A percentile compares a stretch with the other conserved stretches of the same genome.
These are phyloP conservation scores for Drosophila mettleri DNA, from an alignment of 2,888 invertebrate species.

Conservation along the genomic window DNA sequence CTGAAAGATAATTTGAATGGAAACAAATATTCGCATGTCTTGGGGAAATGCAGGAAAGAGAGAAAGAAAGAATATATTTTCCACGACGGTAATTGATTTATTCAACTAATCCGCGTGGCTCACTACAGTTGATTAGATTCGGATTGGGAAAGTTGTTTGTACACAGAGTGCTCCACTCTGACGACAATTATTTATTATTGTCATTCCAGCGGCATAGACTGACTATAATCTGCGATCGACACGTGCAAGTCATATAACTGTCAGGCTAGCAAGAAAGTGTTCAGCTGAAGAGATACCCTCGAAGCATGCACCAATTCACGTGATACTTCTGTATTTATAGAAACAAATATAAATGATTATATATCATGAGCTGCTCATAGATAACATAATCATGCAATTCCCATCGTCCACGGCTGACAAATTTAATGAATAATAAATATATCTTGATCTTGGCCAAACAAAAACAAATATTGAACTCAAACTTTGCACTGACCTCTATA, in stretches of 20 bases:
- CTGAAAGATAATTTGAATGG: background rate
- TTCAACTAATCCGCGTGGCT: slow-evolving; percentile 1
- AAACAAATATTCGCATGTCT: background rate
- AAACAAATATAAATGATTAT: background rate
- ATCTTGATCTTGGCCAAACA: background rate
- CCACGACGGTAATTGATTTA: slow-evolving; percentile 3
- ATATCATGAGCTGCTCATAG: background rate
- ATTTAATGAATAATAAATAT: background rate
- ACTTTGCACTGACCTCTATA: background rate
- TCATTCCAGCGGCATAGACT: slow-evolving; percentile 13
- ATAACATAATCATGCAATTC: background rate
- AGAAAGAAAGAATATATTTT: background rate
- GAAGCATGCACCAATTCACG: background rate
- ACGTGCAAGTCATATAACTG: slow-evolving; percentile 2
- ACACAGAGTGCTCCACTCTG: background rate
- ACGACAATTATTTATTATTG: slow-evolving; percentile 5
- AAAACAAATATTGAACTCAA: background rate
- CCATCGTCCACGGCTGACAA: background rate
- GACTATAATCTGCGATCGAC: background rate
- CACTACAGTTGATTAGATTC: slow-evolving; percentile 23
- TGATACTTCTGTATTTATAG: background rate
- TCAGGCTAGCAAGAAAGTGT: no score
- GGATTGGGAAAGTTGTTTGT: slow-evolving; percentile 16
- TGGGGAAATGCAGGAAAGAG: background rate
- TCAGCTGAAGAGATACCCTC: background rate